These are phyloP conservation scores for Sebastes steindachneri DNA, from an alignment of 2,797 vertebrate species.

Conservation along the genomic window DNA sequence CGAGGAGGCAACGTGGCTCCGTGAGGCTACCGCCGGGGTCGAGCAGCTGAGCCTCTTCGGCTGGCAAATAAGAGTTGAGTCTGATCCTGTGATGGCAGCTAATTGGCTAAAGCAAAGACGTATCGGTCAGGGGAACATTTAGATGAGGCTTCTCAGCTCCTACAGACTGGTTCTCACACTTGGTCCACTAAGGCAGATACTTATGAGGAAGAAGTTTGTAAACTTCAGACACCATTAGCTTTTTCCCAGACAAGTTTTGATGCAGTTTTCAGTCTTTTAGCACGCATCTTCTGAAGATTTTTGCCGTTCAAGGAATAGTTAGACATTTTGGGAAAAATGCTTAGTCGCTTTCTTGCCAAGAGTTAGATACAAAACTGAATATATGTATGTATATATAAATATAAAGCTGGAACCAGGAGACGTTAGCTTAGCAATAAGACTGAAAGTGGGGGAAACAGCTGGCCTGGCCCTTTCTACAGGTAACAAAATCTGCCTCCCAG, in stretches of 20 bases:
- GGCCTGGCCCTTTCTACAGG: background rate
- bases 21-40: slow-evolving; percentile 62
- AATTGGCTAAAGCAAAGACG: slow-evolving; percentile 74
- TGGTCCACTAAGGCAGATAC: slow-evolving; percentile 25
- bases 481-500: background rate
- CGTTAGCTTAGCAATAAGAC: background rate
- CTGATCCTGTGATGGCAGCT: slow-evolving; percentile 73
- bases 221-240: slow-evolving; percentile 37
- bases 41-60: slow-evolving; percentile 73
- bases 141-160: slow-evolving; percentile 27
- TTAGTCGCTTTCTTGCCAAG: background rate
- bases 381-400: background rate
- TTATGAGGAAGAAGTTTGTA: slow-evolving; percentile 41
- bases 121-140: slow-evolving; percentile 59
- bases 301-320: background rate
- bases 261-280: background rate
- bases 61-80: slow-evolving; percentile 71
- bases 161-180: slow-evolving; percentile 20
- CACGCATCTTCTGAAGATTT: background rate
- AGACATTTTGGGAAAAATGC: background rate
- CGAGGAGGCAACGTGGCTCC: slow-evolving; percentile 40
- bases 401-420: background rate
- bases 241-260: background rate
- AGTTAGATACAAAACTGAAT: background rate
- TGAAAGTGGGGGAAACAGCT: background rate